Conservation (phyloP, 2,888 invertebrate genomes). For the Lymantria dispar region DNA sequence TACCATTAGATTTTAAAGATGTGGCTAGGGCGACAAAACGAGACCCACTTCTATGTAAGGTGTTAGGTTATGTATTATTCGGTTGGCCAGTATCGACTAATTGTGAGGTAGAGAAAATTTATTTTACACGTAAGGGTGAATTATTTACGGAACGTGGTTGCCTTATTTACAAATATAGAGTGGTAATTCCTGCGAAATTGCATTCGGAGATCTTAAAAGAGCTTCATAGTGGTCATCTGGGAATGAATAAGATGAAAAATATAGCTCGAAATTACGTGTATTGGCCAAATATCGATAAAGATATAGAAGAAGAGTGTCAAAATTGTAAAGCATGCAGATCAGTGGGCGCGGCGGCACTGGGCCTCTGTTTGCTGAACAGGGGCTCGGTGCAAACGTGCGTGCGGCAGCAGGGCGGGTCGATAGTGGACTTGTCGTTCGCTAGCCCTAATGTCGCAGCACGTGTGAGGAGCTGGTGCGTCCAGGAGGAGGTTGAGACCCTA, state of each 20-base stretch:
- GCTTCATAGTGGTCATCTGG: neutral
- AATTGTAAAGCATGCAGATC: neutral
- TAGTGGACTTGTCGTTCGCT: too few relatives aligned
- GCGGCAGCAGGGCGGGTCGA: too few relatives aligned
- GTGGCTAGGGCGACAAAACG: neutral
- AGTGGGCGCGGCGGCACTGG: too few relatives aligned
- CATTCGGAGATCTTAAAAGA: neutral
- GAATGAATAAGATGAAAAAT: conserved; percentile 1
- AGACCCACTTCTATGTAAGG: neutral
- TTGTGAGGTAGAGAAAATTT: too few relatives aligned
- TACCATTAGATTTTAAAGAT: neutral
- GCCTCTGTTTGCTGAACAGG: too few relatives aligned
- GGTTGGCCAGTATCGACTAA: neutral
- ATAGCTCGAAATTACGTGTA: neutral
- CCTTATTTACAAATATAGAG: neutral
- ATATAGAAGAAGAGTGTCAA: neutral
- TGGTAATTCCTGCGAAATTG: neutral
- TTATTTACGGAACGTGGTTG: neutral
- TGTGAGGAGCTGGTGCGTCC: too few relatives aligned
- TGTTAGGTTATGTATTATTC: neutral
- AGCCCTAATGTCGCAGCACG: too few relatives aligned
- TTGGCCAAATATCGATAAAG: neutral
- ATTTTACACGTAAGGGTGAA: neutral
- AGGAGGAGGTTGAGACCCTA: too few relatives aligned
- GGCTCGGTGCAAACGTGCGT: too few relatives aligned